Conservation (phyloP, 1,140 invertebrate species). For the Microvelia longipes region DNA sequence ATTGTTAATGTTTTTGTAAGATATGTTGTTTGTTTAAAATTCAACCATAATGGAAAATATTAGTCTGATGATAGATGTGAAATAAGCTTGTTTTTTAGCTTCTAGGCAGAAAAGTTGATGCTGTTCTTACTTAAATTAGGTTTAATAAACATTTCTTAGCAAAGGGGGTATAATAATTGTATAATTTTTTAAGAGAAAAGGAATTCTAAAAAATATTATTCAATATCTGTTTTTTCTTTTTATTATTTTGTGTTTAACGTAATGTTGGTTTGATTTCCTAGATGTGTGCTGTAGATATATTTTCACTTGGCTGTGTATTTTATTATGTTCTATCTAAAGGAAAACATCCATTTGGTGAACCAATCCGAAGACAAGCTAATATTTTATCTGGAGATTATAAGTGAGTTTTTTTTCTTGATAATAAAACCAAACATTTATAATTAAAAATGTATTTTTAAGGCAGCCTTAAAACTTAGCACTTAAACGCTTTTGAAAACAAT, state of each 20-base stretch:
- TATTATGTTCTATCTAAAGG: conserved; percentile 88
- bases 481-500: not conserved
- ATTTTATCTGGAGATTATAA: conserved; percentile 63
- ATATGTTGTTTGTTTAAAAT: too few species aligned
- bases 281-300: conserved; percentile 92
- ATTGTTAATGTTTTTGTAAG: too few species aligned
- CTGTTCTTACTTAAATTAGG: too few species aligned
- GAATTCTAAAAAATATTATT: too few species aligned
- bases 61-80: too few species aligned
- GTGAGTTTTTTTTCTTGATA: conserved; percentile 20
- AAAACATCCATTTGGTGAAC: conserved; percentile 89
- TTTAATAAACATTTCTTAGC: too few species aligned
- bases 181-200: too few species aligned
- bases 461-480: not conserved
- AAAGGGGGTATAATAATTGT: too few species aligned
- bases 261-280: conserved; percentile 31
- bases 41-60: too few species aligned
- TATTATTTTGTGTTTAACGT: not conserved
- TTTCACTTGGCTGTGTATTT: conserved; percentile 93
- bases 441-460: not conserved
- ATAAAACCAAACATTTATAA: not conserved
- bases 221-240: not conserved
- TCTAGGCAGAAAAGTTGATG: too few species aligned
- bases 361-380: conserved; percentile 74
- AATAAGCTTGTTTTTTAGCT: too few species aligned